Evolutionary conservation across 2,888 invertebrate species (phyloP), one percentile per base, ranked within the genome.

Genomic region (Pyrocoelia pectoralis): DNA sequence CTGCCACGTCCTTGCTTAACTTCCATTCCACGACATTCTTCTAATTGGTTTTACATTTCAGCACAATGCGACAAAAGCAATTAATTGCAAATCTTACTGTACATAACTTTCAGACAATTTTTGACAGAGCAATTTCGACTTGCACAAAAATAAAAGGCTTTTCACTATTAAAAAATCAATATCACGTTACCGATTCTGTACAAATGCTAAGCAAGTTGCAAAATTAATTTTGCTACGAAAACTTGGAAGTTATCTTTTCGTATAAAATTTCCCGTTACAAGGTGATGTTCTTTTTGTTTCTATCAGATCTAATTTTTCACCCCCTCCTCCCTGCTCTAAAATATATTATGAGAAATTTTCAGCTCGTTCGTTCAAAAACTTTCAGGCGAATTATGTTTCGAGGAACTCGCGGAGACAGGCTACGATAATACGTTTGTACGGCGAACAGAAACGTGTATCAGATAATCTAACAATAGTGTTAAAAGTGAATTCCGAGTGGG

Each of bases 21-120:
- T 64, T 64, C 56, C 59, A 64, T 28, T 60, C 41, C 56, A 48
- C 51, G 60, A 60, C 56, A 55, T 5, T 59, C 46, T 64, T 56
- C 52, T 64, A 64, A 64, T 64, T 60, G 51, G 59, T 64, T 64
- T 63, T 59, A 63, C 63, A 59, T 63, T 63, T 57, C 55, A 56
- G 40, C 52, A 55, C 56, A 59, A 43, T 52, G 56, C 56, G 55
- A 5, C 8, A n/a, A 52, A 54, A 59, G 59, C 55, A 59, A 56
- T 64, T 60, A 60, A 51, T 52, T 52, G 51, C 41, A 48, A 55
- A 53, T 63, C 56, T 52, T 56, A 56, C 29, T 54, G 62, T 57
- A 49, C 52, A 61, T 17, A 40, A 15, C n/a, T 50, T 19, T 24
- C 19, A 28, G 41, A 19, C 33, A 56, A 53, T 53, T 62, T 62